These are phyloP conservation scores for Drosophila ezoana DNA, from an alignment of 2,888 invertebrate species.

Conservation along the genomic window DNA sequence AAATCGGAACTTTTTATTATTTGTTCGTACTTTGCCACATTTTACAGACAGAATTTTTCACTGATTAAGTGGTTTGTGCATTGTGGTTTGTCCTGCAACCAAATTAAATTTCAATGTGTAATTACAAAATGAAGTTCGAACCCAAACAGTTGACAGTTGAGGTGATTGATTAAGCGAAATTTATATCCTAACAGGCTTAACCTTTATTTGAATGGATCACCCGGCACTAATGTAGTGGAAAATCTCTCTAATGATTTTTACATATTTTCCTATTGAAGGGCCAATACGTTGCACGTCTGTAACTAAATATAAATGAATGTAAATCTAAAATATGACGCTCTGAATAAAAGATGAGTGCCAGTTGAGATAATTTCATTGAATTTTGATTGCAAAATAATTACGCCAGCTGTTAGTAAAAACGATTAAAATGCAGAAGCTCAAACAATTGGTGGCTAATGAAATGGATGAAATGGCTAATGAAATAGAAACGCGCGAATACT, in stretches of 20 bases:
- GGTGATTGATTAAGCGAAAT: neutral
- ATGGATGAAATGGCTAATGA: neutral
- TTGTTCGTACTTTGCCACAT: slow-evolving; percentile 14
- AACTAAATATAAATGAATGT: slow-evolving; percentile 31
- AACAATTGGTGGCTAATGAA: slow-evolving; percentile 9
- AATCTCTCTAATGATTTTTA: slow-evolving; percentile 11
- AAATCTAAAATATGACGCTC: neutral
- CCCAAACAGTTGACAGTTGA: neutral
- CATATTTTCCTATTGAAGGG: neutral
- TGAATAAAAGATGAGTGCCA: slow-evolving; percentile 10
- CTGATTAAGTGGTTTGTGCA: slow-evolving; percentile 39
- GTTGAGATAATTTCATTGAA: slow-evolving; percentile 14
- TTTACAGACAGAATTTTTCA: slow-evolving; percentile 21
- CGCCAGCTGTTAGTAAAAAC: slow-evolving; percentile 3
- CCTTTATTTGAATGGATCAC: neutral
- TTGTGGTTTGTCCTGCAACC: slow-evolving; percentile 25
- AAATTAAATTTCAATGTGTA: neutral
- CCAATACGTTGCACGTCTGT: slow-evolving; percentile 1
- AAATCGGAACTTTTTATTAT: neutral
- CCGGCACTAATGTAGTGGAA: neutral
- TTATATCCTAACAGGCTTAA: too few species aligned
- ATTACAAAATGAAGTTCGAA: neutral
- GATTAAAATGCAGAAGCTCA: slow-evolving; percentile 9
- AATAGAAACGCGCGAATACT: slow-evolving; percentile 16
- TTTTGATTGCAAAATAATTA: slow-evolving; percentile 51